These are phyloP conservation scores for Phaetusa simplex DNA, from an alignment of 2,113 vertebrate species.

Conservation along the genomic window DNA sequence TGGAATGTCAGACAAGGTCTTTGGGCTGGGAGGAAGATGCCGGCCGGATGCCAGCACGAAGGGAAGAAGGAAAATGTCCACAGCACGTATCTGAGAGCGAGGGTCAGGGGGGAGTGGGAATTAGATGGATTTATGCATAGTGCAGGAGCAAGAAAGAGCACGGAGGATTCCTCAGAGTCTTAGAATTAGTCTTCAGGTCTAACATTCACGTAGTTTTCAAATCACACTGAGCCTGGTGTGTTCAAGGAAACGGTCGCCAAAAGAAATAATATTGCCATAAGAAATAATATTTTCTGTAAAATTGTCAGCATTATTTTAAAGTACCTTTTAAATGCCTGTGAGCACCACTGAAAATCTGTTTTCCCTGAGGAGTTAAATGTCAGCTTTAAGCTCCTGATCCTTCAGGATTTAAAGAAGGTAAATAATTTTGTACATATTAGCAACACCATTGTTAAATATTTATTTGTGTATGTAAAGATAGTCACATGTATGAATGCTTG, in stretches of 20 bases:
- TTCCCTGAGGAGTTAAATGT: neutral
- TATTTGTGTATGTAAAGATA: neutral
- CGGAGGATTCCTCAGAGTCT: neutral
- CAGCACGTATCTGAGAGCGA: neutral
- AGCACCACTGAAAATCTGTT: neutral
- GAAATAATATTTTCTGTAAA: neutral
- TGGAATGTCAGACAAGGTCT: neutral
- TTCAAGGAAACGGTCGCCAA: neutral
- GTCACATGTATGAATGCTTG: neutral
- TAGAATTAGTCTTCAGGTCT: neutral
- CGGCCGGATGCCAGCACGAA: neutral
- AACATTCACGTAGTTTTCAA: neutral
- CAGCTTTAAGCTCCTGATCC: neutral
- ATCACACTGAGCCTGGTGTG: neutral
- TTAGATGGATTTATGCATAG: neutral
- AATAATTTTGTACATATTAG: neutral
- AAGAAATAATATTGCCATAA: neutral
- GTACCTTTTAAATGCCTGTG: neutral
- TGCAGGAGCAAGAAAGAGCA: neutral
- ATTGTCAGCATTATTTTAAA: neutral
- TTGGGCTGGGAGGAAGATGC: neutral
- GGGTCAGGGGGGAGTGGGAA: rapidly evolving
- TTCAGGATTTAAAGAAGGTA: neutral
- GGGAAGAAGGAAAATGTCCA: neutral
- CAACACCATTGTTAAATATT: neutral